These are phyloP conservation scores for Panthera tigris DNA, from an alignment of 2,113 vertebrate genomes.

Conservation along the genomic window DNA sequence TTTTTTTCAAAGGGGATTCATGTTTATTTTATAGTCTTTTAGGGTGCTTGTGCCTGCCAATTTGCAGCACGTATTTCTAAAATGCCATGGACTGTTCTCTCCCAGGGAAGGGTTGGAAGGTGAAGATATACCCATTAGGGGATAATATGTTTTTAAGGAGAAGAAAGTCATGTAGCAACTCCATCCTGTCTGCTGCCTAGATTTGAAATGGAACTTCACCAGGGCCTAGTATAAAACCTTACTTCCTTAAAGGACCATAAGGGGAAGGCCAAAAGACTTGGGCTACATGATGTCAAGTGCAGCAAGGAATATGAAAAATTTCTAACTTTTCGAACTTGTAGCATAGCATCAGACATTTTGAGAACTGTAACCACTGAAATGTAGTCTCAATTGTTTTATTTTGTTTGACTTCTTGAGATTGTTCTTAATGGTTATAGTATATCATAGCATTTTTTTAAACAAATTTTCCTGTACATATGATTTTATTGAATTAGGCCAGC, in stretches of 20 bases:
- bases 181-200: slow-evolving; percentile 51
- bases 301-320: not conserved
- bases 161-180: slow-evolving; percentile 54
- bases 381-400: slow-evolving; percentile 21
- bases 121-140: slow-evolving; percentile 73
- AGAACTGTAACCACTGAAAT: not conserved
- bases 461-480: not conserved
- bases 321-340: not conserved
- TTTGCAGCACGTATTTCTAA: slow-evolving; percentile 77
- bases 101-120: slow-evolving; percentile 71
- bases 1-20: slow-evolving; percentile 79
- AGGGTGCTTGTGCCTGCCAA: slow-evolving; percentile 78
- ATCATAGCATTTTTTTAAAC: not conserved
- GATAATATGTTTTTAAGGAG: slow-evolving; percentile 76
- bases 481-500: slow-evolving; percentile 2
- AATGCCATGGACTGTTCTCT: slow-evolving; percentile 68
- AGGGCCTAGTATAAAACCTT: slow-evolving; percentile 45
- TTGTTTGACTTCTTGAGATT: slow-evolving; percentile 28
- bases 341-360: not conserved
- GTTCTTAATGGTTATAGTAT: not conserved
- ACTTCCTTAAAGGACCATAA: slow-evolving; percentile 43
- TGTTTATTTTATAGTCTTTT: slow-evolving; percentile 80
- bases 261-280: not conserved
- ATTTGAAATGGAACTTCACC: slow-evolving; percentile 66
- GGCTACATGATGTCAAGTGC: not conserved